Evolutionary conservation across 2,113 vertebrate species (phyloP).

Genomic region (Sapayoa aenigma): DNA sequence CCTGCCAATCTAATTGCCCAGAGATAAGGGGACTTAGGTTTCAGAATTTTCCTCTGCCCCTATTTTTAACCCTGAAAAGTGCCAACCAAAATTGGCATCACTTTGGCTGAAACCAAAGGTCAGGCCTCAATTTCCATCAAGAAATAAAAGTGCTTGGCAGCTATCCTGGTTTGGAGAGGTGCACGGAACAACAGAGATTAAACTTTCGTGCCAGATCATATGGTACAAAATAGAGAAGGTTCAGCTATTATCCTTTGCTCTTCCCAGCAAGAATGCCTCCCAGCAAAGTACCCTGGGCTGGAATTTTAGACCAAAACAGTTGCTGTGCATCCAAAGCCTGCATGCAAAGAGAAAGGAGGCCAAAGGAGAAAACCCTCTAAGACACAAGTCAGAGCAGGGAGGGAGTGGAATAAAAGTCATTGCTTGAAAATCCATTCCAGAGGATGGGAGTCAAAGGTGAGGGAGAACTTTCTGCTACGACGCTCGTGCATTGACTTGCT

Average conservation of each 20-base stretch:
- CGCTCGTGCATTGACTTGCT: not conserved
- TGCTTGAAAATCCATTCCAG: conserved; percentile 58
- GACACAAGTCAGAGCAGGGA: not conserved
- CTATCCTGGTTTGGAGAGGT: not conserved
- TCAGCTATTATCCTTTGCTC: conserved; percentile 1
- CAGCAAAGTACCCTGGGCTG: not conserved
- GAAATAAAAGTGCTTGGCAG: not conserved
- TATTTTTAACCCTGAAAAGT: not conserved
- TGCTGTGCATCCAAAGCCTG: not conserved
- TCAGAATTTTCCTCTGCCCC: not conserved
- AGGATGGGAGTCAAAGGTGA: conserved; percentile 10
- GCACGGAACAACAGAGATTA: not conserved
- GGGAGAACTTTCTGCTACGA: not conserved
- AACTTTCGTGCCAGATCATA: not conserved
- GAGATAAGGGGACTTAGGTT: not conserved
- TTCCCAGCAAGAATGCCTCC: conserved; percentile 10
- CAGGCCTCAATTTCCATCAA: not conserved
- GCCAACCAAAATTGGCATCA: not conserved
- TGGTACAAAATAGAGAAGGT: not conserved
- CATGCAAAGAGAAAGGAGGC: not conserved
- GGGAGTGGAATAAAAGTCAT: conserved; percentile 10
- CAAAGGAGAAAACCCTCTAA: conserved; percentile 44
- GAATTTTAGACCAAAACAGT: conserved; percentile 39
- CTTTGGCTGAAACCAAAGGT: not conserved
- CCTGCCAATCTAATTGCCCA: not conserved